phyloP scores from a whole-genome alignment of 1,140 invertebrate genomes.

The Notospermus geniculatus region DNA sequence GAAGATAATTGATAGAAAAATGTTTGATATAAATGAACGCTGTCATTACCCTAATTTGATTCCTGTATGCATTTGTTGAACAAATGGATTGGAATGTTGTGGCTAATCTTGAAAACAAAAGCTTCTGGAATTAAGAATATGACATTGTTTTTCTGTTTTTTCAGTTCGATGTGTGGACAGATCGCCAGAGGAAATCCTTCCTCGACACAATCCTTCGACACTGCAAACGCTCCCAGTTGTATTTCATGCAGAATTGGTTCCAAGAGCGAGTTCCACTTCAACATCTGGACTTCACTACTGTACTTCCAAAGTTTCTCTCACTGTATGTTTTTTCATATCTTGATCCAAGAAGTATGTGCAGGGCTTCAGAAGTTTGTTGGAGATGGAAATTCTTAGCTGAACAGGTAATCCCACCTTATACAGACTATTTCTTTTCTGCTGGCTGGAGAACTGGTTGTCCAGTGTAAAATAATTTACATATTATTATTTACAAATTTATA shows the following conservation, averaged over 20 bases:
- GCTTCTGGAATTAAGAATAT: background rate
- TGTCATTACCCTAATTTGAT: background rate
- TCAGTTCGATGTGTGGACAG: conserved; percentile 39
- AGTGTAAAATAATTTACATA: background rate
- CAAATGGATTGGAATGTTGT: background rate
- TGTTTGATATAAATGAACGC: too few relatives aligned
- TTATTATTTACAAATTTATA: background rate
- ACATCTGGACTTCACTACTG: conserved; percentile 29
- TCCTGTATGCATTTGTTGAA: background rate
- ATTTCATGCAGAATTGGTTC: conserved; percentile 26
- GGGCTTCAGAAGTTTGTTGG: conserved; percentile 27
- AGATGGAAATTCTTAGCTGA: conserved; percentile 28
- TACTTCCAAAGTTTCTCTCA: conserved; percentile 29
- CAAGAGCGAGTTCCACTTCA: conserved; percentile 24
- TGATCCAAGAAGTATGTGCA: conserved; percentile 29
- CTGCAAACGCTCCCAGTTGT: conserved; percentile 22
- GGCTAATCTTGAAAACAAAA: too few relatives aligned
- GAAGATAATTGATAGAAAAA: too few relatives aligned
- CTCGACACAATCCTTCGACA: conserved; percentile 24
- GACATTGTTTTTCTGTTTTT: background rate
- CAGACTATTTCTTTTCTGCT: background rate
- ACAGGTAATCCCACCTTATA: conserved; percentile 15
- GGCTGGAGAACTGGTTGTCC: background rate
- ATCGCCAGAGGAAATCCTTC: conserved; percentile 29
- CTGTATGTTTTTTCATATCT: conserved; percentile 37